Base-by-base conservation (phyloP, 2,113 vertebrate species). In the Trogon surrucura region DNA sequence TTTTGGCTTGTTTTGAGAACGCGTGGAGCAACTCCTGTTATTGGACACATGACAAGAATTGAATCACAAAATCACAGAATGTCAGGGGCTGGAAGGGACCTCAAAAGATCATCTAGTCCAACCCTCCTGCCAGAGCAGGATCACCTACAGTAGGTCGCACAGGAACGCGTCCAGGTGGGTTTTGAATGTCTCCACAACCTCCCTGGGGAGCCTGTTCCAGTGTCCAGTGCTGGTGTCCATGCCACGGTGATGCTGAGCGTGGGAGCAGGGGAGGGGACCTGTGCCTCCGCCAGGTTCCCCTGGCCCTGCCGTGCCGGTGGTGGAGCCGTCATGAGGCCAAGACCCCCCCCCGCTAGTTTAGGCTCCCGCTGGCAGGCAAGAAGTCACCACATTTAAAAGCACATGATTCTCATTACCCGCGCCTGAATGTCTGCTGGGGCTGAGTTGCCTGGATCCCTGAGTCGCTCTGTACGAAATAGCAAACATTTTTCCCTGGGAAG, bases 401-500 rank as follows among this genome's bases (percentile, higher is more conserved):
- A 85, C 64, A 47, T 88, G 95, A 45, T 91, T 88, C 72, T 87
- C 80, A 44, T 96, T 92, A 88, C 81, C 74, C 27, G 2, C 1
- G 71, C 71, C 88, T 47, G 77, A 44, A 22, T 41, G 75, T 95
- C 83, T 94, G 80, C 80, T 51, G 82, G 57, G 70, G 21, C 38
- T 73, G 80, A n/a, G 85, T 45, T 82, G 83, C 83, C 78, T 77
- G 60, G 34, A 80, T 95, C 81, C 41, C 71, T 4, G 1, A 11
- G 81, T 11, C 1, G 19, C 57, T 79, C 45, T 30, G 84, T 71
- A 50, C 91, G 85, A 80, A 73, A 47, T 27, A 34, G 85, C 78
- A 83, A 89, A 74, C 53, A 3, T 91, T 96, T 41, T 92, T 94
- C 32, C 77, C 84, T 87, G 69, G 38, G 84, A 91, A 84, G 85